Conservation (phyloP, 2,113 vertebrate species). For the Felis chaus region DNA sequence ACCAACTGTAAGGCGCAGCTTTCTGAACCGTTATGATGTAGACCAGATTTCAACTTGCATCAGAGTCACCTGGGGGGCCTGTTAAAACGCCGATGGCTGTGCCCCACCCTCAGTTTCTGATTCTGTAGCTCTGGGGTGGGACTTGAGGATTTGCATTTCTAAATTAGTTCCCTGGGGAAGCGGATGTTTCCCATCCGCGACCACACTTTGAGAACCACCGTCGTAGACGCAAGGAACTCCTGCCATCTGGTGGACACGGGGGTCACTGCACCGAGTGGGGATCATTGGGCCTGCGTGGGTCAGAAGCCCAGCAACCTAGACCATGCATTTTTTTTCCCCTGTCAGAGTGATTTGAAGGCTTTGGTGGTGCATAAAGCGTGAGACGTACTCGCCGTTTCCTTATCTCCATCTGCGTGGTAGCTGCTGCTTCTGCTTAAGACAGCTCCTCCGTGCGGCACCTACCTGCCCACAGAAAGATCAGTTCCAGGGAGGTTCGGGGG, state of each 20-base stretch:
- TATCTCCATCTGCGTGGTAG: not conserved
- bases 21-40: not conserved
- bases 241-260: constrained; percentile 71
- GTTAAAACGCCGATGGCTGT: not conserved
- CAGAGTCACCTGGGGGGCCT: not conserved
- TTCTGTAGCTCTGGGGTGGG: not conserved
- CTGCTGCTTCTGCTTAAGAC: not conserved
- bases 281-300: accelerated
- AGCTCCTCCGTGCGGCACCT: not conserved
- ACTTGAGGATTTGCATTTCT: not conserved
- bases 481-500: accelerated
- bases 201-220: not conserved
- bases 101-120: not conserved
- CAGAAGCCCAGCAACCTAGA: not conserved
- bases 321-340: not conserved
- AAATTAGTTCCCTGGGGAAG: not conserved
- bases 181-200: not conserved
- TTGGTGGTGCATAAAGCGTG: not conserved
- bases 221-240: constrained; percentile 13
- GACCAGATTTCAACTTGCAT: not conserved
- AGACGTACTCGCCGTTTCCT: not conserved
- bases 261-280: not conserved
- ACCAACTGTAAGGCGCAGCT: not conserved
- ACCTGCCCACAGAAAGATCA: not conserved
- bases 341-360: not conserved